Evolutionary conservation across 2,888 invertebrate genomes (phyloP).

Genomic region (Sericinus montela): DNA sequence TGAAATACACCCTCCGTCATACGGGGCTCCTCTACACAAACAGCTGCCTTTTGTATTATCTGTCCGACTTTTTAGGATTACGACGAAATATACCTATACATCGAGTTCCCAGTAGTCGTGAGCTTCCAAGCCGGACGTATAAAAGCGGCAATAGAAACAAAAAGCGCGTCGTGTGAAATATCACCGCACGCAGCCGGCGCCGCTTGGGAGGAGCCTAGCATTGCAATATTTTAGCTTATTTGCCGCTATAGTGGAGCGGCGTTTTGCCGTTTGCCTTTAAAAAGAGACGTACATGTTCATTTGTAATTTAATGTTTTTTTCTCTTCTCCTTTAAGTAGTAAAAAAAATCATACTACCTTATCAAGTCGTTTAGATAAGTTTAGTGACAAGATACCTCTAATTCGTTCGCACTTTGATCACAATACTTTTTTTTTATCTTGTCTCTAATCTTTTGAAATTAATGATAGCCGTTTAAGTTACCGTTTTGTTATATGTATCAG

Average conservation of each 20-base stretch:
- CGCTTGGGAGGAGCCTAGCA: conserved; percentile 18
- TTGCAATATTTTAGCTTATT: conserved; percentile 35
- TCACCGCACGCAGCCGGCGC: conserved; percentile 28
- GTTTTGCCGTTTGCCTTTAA: conserved; percentile 26
- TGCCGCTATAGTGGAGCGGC: conserved; percentile 26
- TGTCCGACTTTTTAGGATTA: conserved; percentile 2
- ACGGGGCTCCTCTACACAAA: conserved; percentile 10
- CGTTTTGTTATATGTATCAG: too few relatives aligned
- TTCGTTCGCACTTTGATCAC: too few relatives aligned
- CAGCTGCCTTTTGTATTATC: conserved; percentile 5
- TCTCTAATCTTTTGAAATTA: too few relatives aligned
- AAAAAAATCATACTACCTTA: background rate
- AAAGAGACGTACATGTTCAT: conserved; percentile 19
- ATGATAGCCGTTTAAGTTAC: too few relatives aligned
- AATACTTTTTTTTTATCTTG: too few relatives aligned
- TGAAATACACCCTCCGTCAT: conserved; percentile 16
- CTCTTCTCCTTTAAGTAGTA: background rate
- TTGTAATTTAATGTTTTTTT: conserved; percentile 11
- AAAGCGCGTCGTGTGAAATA: conserved; percentile 40
- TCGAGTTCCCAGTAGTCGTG: conserved; percentile 17
- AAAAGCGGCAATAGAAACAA: conserved; percentile 36
- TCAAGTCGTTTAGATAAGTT: too few relatives aligned
- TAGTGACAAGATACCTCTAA: too few relatives aligned
- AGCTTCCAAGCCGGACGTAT: conserved; percentile 26
- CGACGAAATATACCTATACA: conserved; percentile 9